phyloP scores from a whole-genome alignment of 2,797 vertebrate species.

The Pseudocheirus occidentalis region DNA sequence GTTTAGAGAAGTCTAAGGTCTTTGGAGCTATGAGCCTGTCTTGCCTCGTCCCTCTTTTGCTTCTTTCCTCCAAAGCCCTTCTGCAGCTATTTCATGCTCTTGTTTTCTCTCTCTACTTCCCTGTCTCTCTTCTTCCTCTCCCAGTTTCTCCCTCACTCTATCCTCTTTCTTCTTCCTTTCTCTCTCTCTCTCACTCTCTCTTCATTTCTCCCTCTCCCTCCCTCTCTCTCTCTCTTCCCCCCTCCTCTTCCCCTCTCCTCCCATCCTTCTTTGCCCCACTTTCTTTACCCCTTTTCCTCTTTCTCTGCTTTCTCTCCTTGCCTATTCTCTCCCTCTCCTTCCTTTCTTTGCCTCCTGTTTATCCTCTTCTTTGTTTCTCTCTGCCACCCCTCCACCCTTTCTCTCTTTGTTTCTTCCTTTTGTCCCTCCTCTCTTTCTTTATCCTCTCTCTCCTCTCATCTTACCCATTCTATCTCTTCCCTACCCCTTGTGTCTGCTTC shows the following conservation, averaged over 20 bases:
- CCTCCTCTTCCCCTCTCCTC: neutral
- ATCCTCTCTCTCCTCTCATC: too few species aligned
- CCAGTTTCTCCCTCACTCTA: neutral
- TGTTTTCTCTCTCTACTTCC: neutral
- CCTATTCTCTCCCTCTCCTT: too few species aligned
- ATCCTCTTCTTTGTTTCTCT: too few species aligned
- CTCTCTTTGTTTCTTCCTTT: too few species aligned
- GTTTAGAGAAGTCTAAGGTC: neutral
- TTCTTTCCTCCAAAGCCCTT: neutral
- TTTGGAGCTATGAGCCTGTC: neutral
- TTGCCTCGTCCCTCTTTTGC: neutral
- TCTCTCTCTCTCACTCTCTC: neutral
- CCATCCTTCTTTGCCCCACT: neutral
- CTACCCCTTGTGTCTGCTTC: neutral
- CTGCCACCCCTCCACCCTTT: too few species aligned
- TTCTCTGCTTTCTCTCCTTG: too few species aligned
- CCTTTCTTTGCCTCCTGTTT: too few species aligned
- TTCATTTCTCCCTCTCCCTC: neutral
- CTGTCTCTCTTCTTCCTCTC: neutral
- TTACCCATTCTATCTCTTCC: too few species aligned
- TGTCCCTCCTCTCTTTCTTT: too few species aligned
- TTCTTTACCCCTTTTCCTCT: too few species aligned
- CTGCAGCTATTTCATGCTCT: neutral
- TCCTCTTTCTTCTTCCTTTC: neutral
- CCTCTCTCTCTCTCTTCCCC: too few species aligned